Evolutionary conservation across 2,113 vertebrate genomes (phyloP).

Genomic region (Xiphophorus hellerii): DNA sequence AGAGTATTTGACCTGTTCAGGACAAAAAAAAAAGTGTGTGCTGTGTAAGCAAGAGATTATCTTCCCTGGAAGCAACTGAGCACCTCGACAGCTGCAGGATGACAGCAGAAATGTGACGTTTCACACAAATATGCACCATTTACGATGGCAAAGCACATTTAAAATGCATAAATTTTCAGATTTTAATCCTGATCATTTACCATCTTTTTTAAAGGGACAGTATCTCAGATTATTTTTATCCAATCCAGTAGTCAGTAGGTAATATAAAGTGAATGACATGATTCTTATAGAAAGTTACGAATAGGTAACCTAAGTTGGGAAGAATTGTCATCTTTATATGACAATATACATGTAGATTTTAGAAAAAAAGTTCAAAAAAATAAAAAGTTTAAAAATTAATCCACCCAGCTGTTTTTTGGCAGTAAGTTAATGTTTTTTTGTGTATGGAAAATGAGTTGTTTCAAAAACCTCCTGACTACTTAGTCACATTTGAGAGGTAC

Average conservation of each 20-base stretch:
- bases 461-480: no score
- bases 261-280: neutral
- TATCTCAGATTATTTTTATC: neutral
- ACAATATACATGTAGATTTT: no score
- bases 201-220: no score
- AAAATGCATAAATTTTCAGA: neutral
- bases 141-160: neutral
- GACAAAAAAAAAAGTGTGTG: constrained; percentile 14
- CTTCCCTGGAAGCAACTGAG: constrained; percentile 33
- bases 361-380: no score
- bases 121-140: neutral
- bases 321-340: neutral
- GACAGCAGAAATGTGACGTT: neutral
- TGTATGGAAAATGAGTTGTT: no score
- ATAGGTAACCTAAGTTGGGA: neutral
- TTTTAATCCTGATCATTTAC: no score
- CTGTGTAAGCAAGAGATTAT: constrained; percentile 49
- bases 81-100: neutral
- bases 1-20: constrained; percentile 1
- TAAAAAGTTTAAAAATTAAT: no score
- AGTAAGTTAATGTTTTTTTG: no score
- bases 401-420: no score
- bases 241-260: neutral
- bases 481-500: no score
- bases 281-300: neutral